A percentile compares a stretch with the other conserved stretches of the same genome.
phyloP scores from a whole-genome alignment of 2,797 vertebrate species.

The Pangasius djambal region DNA sequence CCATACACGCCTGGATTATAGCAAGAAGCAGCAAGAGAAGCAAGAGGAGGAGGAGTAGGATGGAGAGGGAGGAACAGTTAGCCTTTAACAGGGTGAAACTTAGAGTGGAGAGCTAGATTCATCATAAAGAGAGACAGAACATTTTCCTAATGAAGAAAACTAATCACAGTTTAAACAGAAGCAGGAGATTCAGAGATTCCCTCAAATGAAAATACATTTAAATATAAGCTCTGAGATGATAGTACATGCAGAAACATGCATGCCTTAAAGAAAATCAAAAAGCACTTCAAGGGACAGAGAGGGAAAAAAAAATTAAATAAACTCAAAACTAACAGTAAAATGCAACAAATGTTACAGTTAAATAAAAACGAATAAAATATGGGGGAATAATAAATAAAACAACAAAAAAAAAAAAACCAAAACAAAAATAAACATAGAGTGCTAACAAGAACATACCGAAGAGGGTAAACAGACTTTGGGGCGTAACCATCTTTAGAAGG shows the following conservation, averaged over 20 bases:
- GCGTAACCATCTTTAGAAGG: slow-evolving; percentile 99
- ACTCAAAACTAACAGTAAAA: slow-evolving; percentile 62
- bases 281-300: slow-evolving; percentile 75
- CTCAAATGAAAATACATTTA: slow-evolving; percentile 66
- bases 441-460: slow-evolving; percentile 99
- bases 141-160: slow-evolving; percentile 84
- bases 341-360: slow-evolving; percentile 70
- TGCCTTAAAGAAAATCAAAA: slow-evolving; percentile 79
- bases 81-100: slow-evolving; percentile 70
- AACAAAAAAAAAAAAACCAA: slow-evolving; percentile 29
- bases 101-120: slow-evolving; percentile 68
- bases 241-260: slow-evolving; percentile 75
- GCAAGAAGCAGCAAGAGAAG: slow-evolving; percentile 54
- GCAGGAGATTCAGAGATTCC: slow-evolving; percentile 83
- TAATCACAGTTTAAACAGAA: slow-evolving; percentile 86
- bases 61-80: slow-evolving; percentile 64
- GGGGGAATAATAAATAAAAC: slow-evolving; percentile 43
- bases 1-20: slow-evolving; percentile 89
- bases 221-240: slow-evolving; percentile 59
- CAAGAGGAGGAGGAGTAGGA: slow-evolving; percentile 62
- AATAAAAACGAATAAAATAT: slow-evolving; percentile 70
- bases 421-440: slow-evolving; percentile 84
- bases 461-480: slow-evolving; percentile 99
- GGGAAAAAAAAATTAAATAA: slow-evolving; percentile 30
- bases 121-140: slow-evolving; percentile 73